Evolutionary conservation across 1,140 invertebrate genomes (phyloP).

Genomic region (Diplogasteroides magnus): DNA sequence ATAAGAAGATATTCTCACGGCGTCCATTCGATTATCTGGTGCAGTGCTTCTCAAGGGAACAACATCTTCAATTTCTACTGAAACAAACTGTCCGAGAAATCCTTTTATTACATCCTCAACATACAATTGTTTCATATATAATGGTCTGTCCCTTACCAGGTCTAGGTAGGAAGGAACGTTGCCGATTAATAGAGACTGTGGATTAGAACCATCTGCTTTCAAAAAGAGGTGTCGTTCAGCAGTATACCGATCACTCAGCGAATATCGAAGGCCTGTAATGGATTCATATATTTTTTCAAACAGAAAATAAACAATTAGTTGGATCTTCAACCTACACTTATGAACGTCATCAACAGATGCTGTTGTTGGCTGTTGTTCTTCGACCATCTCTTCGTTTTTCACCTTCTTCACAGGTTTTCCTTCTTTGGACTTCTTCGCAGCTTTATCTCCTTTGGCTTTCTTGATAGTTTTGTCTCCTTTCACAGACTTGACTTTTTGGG

Average conservation of each 20-base stretch:
- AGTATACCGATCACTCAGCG: slow-evolving; percentile 1
- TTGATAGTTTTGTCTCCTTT: too few relatives aligned
- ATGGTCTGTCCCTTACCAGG: slow-evolving; percentile 18
- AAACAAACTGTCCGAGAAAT: slow-evolving; percentile 9
- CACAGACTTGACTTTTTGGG: too few relatives aligned
- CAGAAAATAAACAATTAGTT: background rate
- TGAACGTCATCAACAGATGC: background rate
- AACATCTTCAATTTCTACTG: background rate
- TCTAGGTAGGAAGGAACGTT: slow-evolving; percentile 31
- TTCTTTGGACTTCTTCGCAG: too few relatives aligned
- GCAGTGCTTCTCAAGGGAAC: slow-evolving; percentile 5
- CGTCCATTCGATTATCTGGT: slow-evolving; percentile 1
- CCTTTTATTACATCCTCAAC: slow-evolving; percentile 19
- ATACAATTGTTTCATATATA: background rate
- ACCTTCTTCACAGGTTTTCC: background rate
- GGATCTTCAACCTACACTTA: background rate
- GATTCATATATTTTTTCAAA: background rate
- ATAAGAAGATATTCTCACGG: slow-evolving; percentile 1
- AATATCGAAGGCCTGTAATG: slow-evolving; percentile 12
- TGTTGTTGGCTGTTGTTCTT: background rate
- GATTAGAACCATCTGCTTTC: slow-evolving; percentile 21
- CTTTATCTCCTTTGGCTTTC: too few relatives aligned
- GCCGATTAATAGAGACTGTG: slow-evolving; percentile 11
- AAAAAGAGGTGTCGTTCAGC: slow-evolving; percentile 22
- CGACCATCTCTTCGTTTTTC: background rate